Evolutionary conservation across 2,888 invertebrate genomes (phyloP), one percentile per base, ranked within the genome.

Genomic region (Microctonus aethiopoides): DNA sequence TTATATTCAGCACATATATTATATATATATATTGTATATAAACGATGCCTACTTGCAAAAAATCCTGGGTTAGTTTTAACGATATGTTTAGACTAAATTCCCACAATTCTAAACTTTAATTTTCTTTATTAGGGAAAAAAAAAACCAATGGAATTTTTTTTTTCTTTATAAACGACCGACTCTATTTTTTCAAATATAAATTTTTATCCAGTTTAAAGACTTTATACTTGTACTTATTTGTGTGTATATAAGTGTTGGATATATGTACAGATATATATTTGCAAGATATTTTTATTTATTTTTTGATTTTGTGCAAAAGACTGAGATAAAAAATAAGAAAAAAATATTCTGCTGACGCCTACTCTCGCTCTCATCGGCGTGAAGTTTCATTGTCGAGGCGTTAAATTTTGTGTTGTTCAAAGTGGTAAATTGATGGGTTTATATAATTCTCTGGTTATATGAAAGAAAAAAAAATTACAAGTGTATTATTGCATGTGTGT

Each of bases 371-470:
- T 41, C 24, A 20, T 29, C 3, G 29, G 39, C 36, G 41, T 24
- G 20, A 16, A 16, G 16, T 16, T 66, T 66, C 62, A 46, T 67
- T 61, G 46, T 57, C 57, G 29, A 26, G 56, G 56, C 41, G 61
- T 66, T 70, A 61, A 66, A 62, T 70, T 62, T 62, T 46, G 51
- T 52, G 32, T 41, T 61, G 56, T 26, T 61, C 61, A 65, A 65
- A 70, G 66, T 70, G 66, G 70, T 62, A 70, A 70, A 70, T 70
- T 66, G 54, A 32, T 61, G 61, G 70, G 54, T 54, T 70, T 41
- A 56, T 52, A 54, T 46, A 63, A 39, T n/a, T 57, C 29, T 57
- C 34, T 32, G 16, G 20, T 16, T 26, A 57, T 22, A 54, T 32
- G 46, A 46, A 16, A 46, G 16, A 46, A 20, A 46, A 16, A 46